Evolutionary conservation across 2,888 invertebrate species (phyloP).

Genomic region (Dasypolia templi): DNA sequence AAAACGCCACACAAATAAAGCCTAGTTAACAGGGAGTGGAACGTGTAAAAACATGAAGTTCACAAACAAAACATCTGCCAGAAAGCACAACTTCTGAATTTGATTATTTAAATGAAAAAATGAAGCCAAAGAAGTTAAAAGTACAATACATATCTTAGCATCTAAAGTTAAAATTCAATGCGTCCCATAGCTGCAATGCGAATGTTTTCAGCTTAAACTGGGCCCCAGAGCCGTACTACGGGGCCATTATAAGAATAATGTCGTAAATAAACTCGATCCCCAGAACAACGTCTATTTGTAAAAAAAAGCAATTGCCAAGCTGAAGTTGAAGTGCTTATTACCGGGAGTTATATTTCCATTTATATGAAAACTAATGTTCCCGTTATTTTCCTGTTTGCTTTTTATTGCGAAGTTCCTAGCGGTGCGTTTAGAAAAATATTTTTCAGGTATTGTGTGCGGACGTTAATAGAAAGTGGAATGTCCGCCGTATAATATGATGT

Average conservation of each 20-base stretch:
- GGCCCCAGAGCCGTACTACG: conserved; percentile 80
- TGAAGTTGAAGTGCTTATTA: conserved; percentile 71
- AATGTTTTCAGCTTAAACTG: conserved; percentile 83
- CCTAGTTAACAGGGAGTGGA: neutral
- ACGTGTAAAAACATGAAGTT: neutral
- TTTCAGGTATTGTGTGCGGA: conserved; percentile 41
- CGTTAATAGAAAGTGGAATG: conserved; percentile 36
- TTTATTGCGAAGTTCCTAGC: conserved; percentile 64
- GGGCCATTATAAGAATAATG: conserved; percentile 83
- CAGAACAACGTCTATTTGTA: conserved; percentile 74
- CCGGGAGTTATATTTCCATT: conserved; percentile 69
- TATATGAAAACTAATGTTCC: conserved; percentile 70
- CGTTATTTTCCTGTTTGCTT: conserved; percentile 65
- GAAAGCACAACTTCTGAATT: conserved; percentile 19
- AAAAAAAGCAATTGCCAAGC: conserved; percentile 71
- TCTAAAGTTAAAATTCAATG: conserved; percentile 85
- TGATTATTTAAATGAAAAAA: conserved; percentile 71
- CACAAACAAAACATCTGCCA: conserved; percentile 9
- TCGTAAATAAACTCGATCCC: conserved; percentile 81
- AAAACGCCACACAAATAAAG: neutral
- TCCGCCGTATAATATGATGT: conserved; percentile 13
- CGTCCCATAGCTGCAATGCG: conserved; percentile 86
- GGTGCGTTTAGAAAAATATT: conserved; percentile 54
- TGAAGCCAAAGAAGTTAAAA: conserved; percentile 72
- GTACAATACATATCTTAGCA: conserved; percentile 73